Conservation (phyloP, 2,888 invertebrate species). For the Sinentomon sp. region DNA sequence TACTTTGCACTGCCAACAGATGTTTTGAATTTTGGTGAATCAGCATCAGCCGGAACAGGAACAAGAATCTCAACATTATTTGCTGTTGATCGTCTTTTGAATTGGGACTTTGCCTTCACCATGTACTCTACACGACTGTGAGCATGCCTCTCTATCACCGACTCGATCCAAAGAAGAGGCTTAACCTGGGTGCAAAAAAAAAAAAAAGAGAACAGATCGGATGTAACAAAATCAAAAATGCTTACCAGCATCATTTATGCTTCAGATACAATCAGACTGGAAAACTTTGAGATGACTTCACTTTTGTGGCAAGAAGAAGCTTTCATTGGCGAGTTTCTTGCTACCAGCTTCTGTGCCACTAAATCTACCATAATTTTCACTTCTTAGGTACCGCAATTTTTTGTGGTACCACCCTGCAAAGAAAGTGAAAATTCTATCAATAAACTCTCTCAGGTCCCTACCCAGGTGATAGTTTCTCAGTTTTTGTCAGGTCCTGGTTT, state of each 20-base stretch:
- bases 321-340: too few relatives aligned
- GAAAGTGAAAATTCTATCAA: too few relatives aligned
- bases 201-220: not conserved
- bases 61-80: slow-evolving; percentile 96
- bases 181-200: slow-evolving; percentile 29
- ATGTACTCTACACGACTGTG: slow-evolving; percentile 95
- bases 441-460: too few relatives aligned
- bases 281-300: not conserved
- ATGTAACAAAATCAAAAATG: too few relatives aligned
- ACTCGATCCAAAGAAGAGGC: slow-evolving; percentile 95
- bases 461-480: too few relatives aligned
- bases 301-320: not conserved
- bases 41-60: slow-evolving; percentile 86
- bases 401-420: too few relatives aligned
- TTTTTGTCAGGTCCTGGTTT: too few relatives aligned
- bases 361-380: too few relatives aligned
- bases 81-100: slow-evolving; percentile 86
- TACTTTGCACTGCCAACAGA: slow-evolving; percentile 92
- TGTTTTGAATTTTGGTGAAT: slow-evolving; percentile 93
- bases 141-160: slow-evolving; percentile 86
- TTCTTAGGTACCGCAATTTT: too few relatives aligned
- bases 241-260: not conserved
- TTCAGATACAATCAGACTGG: not conserved
- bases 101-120: slow-evolving; percentile 97
- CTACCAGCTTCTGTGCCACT: too few relatives aligned